Conservation (phyloP, 2,888 invertebrate species). For the Pharmacophagus antenor region DNA sequence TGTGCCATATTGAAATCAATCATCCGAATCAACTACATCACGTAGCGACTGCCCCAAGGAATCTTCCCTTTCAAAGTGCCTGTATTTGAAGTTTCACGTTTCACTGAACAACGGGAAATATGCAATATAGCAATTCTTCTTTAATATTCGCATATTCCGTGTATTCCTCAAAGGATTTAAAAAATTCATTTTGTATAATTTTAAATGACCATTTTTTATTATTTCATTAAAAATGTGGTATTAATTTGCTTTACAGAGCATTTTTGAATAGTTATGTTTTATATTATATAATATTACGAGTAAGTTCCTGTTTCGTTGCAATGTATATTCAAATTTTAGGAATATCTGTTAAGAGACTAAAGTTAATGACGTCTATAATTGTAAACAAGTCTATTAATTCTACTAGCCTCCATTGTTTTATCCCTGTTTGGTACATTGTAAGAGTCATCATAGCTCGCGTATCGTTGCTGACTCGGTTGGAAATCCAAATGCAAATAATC, state of each 20-base stretch:
- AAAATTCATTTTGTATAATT: slow-evolving; percentile 21
- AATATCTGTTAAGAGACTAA: not conserved
- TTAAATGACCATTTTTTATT: not conserved
- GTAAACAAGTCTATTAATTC: slow-evolving; percentile 76
- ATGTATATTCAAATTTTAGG: not conserved
- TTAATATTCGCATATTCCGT: slow-evolving; percentile 44
- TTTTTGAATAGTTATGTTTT: not conserved
- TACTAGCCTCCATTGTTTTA: slow-evolving; percentile 64
- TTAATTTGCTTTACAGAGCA: not conserved
- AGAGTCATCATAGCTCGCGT: slow-evolving; percentile 69
- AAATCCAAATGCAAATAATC: slow-evolving; percentile 69
- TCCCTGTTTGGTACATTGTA: slow-evolving; percentile 54
- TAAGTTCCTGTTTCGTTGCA: not conserved
- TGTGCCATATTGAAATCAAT: slow-evolving; percentile 73
- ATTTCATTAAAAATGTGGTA: not conserved
- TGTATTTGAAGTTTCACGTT: slow-evolving; percentile 63
- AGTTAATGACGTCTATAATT: slow-evolving; percentile 68
- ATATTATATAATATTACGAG: not conserved
- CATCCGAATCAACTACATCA: slow-evolving; percentile 60
- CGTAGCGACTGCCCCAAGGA: slow-evolving; percentile 60
- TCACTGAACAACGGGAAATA: slow-evolving; percentile 60
- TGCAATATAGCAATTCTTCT: slow-evolving; percentile 46
- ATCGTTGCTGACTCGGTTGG: slow-evolving; percentile 70
- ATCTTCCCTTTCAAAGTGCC: slow-evolving; percentile 58
- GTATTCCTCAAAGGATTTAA: slow-evolving; percentile 34